Conservation (phyloP, 2,797 vertebrate species). For the Lutjanus argentimaculatus region DNA sequence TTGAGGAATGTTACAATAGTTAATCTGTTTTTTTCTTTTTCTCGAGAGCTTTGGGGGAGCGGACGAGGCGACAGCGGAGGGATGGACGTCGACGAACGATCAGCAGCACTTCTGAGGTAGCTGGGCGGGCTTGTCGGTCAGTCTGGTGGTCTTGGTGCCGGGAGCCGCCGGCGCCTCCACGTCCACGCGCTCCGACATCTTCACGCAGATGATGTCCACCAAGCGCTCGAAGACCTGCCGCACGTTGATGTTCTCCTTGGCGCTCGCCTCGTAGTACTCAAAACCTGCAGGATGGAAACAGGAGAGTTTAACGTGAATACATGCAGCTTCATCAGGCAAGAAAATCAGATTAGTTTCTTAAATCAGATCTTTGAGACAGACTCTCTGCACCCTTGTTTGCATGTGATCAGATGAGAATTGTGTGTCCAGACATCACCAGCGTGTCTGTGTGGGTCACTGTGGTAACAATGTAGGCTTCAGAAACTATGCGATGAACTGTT, state of each 20-base stretch:
- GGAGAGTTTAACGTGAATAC: background rate
- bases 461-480: too few relatives aligned
- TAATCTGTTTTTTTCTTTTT: conserved; percentile 42
- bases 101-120: conserved; percentile 96
- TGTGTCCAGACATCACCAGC: too few relatives aligned
- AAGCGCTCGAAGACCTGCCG: conserved; percentile 96
- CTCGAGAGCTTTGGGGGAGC: background rate
- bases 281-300: conserved; percentile 86
- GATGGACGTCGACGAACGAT: conserved; percentile 42
- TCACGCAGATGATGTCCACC: conserved; percentile 97
- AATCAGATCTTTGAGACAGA: too few relatives aligned
- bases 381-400: too few relatives aligned
- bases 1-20: conserved; percentile 53
- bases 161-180: conserved; percentile 87
- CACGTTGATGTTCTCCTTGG: conserved; percentile 98
- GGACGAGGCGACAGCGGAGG: background rate
- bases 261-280: conserved; percentile 96
- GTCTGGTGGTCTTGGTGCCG: conserved; percentile 88
- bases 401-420: too few relatives aligned
- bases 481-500: too few relatives aligned
- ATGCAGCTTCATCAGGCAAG: background rate
- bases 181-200: conserved; percentile 96
- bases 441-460: too few relatives aligned
- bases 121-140: conserved; percentile 92
- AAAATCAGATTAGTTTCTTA: too few relatives aligned